Base-by-base conservation (phyloP, 64 coral and sea anemone genomes). In the Orbicella faveolata region DNA sequence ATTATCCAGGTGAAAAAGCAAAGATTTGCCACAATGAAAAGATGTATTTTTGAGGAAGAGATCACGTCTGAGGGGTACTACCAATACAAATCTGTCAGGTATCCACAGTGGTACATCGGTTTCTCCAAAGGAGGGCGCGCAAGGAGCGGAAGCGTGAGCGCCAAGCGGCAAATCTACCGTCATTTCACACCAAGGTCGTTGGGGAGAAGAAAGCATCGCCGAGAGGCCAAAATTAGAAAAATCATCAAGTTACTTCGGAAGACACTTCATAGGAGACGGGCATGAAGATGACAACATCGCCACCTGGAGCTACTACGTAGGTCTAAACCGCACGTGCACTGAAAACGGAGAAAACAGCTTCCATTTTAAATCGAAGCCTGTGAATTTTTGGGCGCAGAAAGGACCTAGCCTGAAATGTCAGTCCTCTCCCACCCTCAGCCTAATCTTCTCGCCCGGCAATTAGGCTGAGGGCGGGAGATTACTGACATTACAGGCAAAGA, bases 41-140 rank as follows among this genome's bases (percentile, higher is more conserved):
- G 83, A 77, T 92, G 90, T 13, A 92, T 92, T 51, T 92, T 92
- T 33, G 68, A 63, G 36, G 81, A 92, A 52, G 61, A 65, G 84
- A 66, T 75, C 17, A 64, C 62, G 35, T 41, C 15, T 23, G 35
- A 72, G 14, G 90, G 90, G 3, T 92, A 76, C 61, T 44, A 26
- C 8, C 17, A 78, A 73, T 92, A 77, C 41, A 64, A 62, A 78
- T 92, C 90, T 20, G 81, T 68, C 2, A 92, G 76, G 26, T 86
- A 92, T 83, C 90, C 81, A 63, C 25, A 79, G 3, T 92, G 54
- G 74, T 67, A 85, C 30, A 78, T 92, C 52, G 90, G 79, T 35
- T 64, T 92, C 17, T 84, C 81, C 81, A 86, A 77, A 79, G 62
- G 30, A 0, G 90, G 90, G 21, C 70, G 81, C 35, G 53, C 61